Base-by-base conservation (phyloP, 2,113 vertebrate species). In the Cromileptes altivelis region DNA sequence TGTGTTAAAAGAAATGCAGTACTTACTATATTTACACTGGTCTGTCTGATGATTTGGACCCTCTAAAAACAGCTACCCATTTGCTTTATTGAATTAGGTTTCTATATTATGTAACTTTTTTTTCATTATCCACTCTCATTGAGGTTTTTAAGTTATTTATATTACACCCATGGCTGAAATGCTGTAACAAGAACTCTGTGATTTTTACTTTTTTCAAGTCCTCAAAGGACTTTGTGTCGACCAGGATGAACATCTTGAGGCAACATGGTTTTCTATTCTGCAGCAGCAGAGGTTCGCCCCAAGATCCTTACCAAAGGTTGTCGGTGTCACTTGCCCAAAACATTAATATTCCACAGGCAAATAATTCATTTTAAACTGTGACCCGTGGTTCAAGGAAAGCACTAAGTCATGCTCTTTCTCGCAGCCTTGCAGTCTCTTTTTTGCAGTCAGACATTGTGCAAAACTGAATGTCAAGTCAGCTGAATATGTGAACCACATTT, bases 381-480 rank as follows among this genome's bases (percentile, higher is more conserved):
- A 90, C 88, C 83, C 73, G 18, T 3, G 47, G 83, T 91, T 89
- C 85, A 91, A 63, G 61, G 64, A 80, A 88, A 86, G 81, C 78
- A 83, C 68, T 62, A 80, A 82, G 85, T 82, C 67, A 47, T 61
- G 62, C 57, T 74, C 65, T 68, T 58, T 30, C 78, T 74, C 4
- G 15, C 57, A 63, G 75, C 49, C 23, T 82, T 69, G 52, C n/a
- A 27, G 75, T 63, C 47, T 60, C 70, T 79, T 70, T 70, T 40
- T 55, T 37, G 63, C 13, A 67, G 70, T 76, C 62, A 70, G 74
- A 84, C 64, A 50, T 75, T 61, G 75, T 75, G 67, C 21, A 58
- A 65, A 75, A 75, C 23, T 63, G 49, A 67, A 68, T 81, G 57
- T 75, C 75, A 79, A 76, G 50, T 72, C 52, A 56, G 68, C 14